These are phyloP conservation scores for Gobio occitaniae DNA, from an alignment of 2,797 vertebrate genomes.

Conservation along the genomic window DNA sequence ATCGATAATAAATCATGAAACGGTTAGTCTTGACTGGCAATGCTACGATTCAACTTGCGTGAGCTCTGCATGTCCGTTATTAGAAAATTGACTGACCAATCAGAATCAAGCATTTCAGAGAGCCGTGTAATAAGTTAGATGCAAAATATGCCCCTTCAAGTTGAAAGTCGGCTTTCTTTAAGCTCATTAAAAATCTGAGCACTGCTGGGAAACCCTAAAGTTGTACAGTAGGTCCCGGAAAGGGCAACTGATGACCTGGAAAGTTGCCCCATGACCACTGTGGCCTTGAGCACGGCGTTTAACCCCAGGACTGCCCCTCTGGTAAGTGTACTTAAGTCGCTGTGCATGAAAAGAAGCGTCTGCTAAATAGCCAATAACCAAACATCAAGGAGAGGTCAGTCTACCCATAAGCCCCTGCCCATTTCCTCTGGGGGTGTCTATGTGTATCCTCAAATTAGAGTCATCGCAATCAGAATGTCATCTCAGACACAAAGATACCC, in stretches of 20 bases:
- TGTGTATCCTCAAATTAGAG: conserved; percentile 78
- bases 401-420: conserved; percentile 22
- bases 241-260: conserved; percentile 7
- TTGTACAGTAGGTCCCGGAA: not conserved
- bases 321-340: not conserved
- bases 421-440: conserved; percentile 69
- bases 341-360: conserved; percentile 4
- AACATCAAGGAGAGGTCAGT: conserved; percentile 45
- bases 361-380: conserved; percentile 35
- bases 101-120: not conserved
- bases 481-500: conserved; percentile 75
- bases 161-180: not conserved
- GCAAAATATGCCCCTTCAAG: not conserved
- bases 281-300: not conserved
- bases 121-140: not conserved
- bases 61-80: too few species aligned
- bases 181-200: not conserved
- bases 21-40: too few species aligned
- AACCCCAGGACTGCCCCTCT: conserved; percentile 10
- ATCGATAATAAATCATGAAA: too few species aligned
- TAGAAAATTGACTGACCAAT: not conserved
- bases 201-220: not conserved
- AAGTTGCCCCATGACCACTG: not conserved
- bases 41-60: too few species aligned
- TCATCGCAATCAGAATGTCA: conserved; percentile 63